A percentile compares a stretch with the other conserved stretches of the same genome.
phyloP scores from a whole-genome alignment of 2,888 invertebrate genomes.

The Noctuana brunneofusca region DNA sequence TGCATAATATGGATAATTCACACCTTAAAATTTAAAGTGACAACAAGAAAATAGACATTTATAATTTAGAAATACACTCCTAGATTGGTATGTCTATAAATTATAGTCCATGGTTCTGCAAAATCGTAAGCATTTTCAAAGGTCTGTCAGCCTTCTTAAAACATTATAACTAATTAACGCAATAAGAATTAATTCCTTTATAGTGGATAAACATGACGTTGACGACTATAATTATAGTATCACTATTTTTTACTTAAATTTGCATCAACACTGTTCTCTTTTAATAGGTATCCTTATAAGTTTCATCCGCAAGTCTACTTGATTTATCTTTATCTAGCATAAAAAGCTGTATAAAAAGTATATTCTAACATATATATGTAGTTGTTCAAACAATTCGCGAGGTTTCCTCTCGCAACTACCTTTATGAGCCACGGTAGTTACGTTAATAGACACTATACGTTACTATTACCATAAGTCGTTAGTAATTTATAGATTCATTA shows the following conservation, averaged over 20 bases:
- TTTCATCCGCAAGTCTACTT: slow-evolving; percentile 2
- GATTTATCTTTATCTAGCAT: slow-evolving; percentile 8
- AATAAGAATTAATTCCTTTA: slow-evolving; percentile 1
- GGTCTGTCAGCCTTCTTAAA: background rate
- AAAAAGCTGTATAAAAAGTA: slow-evolving; percentile 26
- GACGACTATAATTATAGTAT: background rate
- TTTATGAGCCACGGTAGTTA: slow-evolving; percentile 24
- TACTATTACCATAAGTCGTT: slow-evolving; percentile 33
- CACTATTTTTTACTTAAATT: slow-evolving; percentile 17
- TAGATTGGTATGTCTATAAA: background rate
- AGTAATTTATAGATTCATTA: slow-evolving; percentile 34
- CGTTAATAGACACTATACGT: slow-evolving; percentile 31
- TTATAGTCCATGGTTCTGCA: background rate
- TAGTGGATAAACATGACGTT: background rate
- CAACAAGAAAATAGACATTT: background rate
- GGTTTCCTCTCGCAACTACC: slow-evolving; percentile 26
- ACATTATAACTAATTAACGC: background rate
- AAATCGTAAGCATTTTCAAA: background rate
- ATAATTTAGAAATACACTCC: background rate
- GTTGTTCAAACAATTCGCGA: slow-evolving; percentile 26
- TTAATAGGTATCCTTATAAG: slow-evolving; percentile 20
- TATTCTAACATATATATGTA: slow-evolving; percentile 22
- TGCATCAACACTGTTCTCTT: slow-evolving; percentile 10
- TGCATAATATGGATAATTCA: background rate
- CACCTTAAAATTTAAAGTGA: background rate